Evolutionary conservation across 2,888 invertebrate genomes (phyloP).

Genomic region (Exocentrus adspersus): DNA sequence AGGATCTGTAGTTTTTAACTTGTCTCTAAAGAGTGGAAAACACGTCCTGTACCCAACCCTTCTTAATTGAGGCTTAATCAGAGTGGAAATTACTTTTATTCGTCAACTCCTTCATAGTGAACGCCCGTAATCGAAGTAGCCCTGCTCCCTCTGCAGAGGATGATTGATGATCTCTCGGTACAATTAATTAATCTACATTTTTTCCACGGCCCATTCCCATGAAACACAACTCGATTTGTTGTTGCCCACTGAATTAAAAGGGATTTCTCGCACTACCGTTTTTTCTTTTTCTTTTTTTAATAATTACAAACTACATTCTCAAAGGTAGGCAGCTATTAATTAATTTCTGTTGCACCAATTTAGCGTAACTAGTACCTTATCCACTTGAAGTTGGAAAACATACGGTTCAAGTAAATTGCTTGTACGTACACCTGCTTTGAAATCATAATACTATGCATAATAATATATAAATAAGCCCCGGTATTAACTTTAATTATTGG

Average conservation of each 20-base stretch:
- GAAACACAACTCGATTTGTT: constrained; percentile 2
- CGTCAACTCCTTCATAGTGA: constrained; percentile 7
- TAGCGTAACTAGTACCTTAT: no score
- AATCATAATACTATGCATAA: no score
- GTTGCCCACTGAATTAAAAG: not conserved
- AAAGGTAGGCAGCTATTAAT: no score
- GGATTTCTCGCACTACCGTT: constrained; percentile 1
- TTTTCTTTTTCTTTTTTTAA: no score
- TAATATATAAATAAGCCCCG: no score
- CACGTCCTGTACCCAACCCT: not conserved
- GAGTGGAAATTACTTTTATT: constrained; percentile 3
- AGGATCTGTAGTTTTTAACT: not conserved
- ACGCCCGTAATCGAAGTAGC: not conserved
- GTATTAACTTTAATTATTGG: no score
- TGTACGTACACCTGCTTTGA: no score
- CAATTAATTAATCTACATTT: constrained; percentile 20
- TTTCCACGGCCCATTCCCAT: constrained; percentile 14
- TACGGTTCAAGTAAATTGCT: no score
- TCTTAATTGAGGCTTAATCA: constrained; percentile 6
- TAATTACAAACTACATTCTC: no score
- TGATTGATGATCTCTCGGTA: constrained; percentile 12
- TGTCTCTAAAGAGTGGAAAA: not conserved
- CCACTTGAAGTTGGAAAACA: no score
- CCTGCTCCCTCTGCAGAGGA: constrained; percentile 8
- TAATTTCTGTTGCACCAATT: no score